Percentiles rank a stretch among this genome's conserved stretches.
These are phyloP conservation scores for Psammodynastes pulverulentus DNA, from an alignment of 2,113 vertebrate species.

Conservation along the genomic window DNA sequence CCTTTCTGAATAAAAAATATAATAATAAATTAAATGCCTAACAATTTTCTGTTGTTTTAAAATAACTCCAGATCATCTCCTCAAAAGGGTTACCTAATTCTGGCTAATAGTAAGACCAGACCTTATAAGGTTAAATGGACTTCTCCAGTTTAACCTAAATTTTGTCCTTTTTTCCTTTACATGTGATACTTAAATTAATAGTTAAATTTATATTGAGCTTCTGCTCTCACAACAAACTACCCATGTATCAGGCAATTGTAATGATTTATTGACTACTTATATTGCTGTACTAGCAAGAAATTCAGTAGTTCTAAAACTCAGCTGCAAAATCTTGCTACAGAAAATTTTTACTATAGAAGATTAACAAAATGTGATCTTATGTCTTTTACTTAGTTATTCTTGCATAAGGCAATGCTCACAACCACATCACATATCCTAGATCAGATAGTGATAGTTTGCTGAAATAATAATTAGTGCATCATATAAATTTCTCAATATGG, in stretches of 20 bases:
- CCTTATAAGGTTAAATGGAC: conserved; percentile 10
- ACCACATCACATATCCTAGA: not conserved
- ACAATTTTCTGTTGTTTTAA: not conserved
- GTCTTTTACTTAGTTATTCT: not conserved
- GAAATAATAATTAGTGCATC: not conserved
- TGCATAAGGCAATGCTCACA: not conserved
- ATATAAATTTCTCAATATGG: not conserved
- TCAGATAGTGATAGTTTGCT: not conserved
- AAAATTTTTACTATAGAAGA: not conserved
- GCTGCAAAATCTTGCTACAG: not conserved
- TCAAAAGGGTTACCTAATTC: not conserved
- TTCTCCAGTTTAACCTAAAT: conserved; percentile 35
- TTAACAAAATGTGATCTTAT: not conserved
- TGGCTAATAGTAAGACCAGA: not conserved
- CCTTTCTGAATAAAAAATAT: not conserved
- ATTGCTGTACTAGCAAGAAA: not conserved
- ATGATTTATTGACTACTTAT: not conserved
- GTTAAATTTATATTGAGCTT: conserved; percentile 49
- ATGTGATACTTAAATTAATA: conserved; percentile 41
- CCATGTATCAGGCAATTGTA: conserved; percentile 35
- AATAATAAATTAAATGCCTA: not conserved
- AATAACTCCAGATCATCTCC: not conserved
- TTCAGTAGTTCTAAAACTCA: not conserved
- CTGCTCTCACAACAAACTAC: conserved; percentile 53
- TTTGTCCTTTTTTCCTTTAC: conserved; percentile 24